Evolutionary conservation across 2,888 invertebrate species (phyloP).

Genomic region (Criorhina ranunculi): DNA sequence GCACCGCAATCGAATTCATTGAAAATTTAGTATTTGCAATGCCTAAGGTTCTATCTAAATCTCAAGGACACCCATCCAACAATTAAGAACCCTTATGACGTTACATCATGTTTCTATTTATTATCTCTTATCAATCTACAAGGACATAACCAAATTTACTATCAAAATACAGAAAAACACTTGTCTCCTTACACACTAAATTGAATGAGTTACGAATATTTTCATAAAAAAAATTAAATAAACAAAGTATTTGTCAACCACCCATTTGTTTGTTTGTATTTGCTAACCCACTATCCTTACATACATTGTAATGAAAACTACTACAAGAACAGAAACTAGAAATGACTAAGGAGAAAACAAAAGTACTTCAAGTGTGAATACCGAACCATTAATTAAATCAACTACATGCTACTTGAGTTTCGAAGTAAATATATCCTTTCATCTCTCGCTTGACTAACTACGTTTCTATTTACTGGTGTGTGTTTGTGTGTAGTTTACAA

Average conservation of each 20-base stretch:
- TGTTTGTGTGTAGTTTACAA: neutral
- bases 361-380: constrained; percentile 9
- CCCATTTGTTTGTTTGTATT: neutral
- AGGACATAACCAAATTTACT: neutral
- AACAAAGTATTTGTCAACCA: neutral
- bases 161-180: neutral
- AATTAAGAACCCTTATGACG: too few species aligned
- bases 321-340: neutral
- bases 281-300: neutral
- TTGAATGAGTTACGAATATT: neutral
- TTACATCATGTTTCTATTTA: too few species aligned
- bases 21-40: too few species aligned
- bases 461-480: neutral
- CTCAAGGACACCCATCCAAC: too few species aligned
- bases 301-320: constrained; percentile 3
- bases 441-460: neutral
- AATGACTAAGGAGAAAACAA: constrained; percentile 2
- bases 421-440: constrained; percentile 5
- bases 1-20: too few species aligned
- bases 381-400: constrained; percentile 27
- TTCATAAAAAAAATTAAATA: neutral
- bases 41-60: too few species aligned
- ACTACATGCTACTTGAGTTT: neutral
- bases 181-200: neutral
- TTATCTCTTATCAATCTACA: neutral